phyloP scores from a whole-genome alignment of 2,113 vertebrate genomes.

The Hippocampus abdominalis region DNA sequence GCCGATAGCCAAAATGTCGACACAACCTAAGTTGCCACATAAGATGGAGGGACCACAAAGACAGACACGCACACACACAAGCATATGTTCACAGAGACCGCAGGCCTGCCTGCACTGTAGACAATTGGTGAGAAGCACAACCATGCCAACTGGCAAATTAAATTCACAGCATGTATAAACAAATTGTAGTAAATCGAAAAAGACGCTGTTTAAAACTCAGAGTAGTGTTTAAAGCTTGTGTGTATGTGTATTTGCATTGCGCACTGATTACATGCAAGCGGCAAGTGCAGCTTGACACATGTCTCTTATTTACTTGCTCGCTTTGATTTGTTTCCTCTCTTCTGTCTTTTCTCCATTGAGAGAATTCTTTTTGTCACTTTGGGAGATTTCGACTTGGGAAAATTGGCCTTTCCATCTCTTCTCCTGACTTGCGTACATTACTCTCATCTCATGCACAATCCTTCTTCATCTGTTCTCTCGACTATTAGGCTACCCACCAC shows the following conservation, averaged over 20 bases:
- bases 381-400: conserved; percentile 21
- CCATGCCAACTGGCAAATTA: conserved; percentile 44
- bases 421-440: background rate
- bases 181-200: conserved; percentile 33
- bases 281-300: conserved; percentile 5
- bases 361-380: conserved; percentile 13
- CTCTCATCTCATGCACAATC: conserved; percentile 23
- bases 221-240: conserved; percentile 28
- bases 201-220: conserved; percentile 26
- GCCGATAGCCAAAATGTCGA: background rate
- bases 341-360: conserved; percentile 18
- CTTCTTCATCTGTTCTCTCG: conserved; percentile 27
- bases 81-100: conserved; percentile 6
- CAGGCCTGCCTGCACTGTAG: background rate
- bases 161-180: conserved; percentile 44
- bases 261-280: conserved; percentile 42
- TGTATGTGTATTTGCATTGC: conserved; percentile 18
- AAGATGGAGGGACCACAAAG: background rate
- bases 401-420: conserved; percentile 21
- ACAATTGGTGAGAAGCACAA: conserved; percentile 29
- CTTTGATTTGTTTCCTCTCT: background rate
- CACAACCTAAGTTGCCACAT: background rate
- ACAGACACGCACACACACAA: conserved; percentile 1
- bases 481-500: conserved; percentile 8
- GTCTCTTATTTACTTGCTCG: background rate